Evolutionary conservation across 2,113 vertebrate genomes (phyloP).

Genomic region (Eublepharis macularius): DNA sequence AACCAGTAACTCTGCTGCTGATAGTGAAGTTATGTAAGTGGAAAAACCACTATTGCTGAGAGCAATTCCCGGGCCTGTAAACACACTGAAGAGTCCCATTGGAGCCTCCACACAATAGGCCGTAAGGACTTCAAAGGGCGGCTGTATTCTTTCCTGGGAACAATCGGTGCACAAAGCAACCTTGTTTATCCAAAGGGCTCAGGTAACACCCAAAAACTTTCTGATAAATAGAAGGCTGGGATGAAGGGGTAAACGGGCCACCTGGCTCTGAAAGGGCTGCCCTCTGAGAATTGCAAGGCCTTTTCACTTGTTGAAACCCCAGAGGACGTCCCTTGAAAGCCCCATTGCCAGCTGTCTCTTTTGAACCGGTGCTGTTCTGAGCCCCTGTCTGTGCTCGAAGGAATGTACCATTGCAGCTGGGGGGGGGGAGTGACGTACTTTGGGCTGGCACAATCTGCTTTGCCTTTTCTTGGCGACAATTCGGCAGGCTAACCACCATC

Average conservation of each 20-base stretch:
- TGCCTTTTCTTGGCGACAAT: neutral
- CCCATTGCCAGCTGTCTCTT: neutral
- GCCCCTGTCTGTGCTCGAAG: neutral
- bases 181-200: conserved; percentile 55
- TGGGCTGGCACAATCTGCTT: neutral
- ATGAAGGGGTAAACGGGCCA: conserved; percentile 42
- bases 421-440: fast-evolving
- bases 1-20: neutral
- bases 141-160: conserved; percentile 51
- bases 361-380: neutral
- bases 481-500: neutral
- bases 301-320: conserved; percentile 19
- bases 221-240: conserved; percentile 37
- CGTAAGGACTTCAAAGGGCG: conserved; percentile 54
- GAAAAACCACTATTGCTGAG: neutral
- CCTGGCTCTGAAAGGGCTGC: neutral
- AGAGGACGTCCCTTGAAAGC: neutral
- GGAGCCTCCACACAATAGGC: neutral
- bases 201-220: conserved; percentile 49
- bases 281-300: neutral
- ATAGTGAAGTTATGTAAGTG: neutral
- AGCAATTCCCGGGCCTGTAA: neutral
- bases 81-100: neutral
- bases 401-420: neutral
- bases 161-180: conserved; percentile 50